Evolutionary conservation across 2,113 vertebrate species (phyloP).

Genomic region (Cyphomyrus plagiostoma): DNA sequence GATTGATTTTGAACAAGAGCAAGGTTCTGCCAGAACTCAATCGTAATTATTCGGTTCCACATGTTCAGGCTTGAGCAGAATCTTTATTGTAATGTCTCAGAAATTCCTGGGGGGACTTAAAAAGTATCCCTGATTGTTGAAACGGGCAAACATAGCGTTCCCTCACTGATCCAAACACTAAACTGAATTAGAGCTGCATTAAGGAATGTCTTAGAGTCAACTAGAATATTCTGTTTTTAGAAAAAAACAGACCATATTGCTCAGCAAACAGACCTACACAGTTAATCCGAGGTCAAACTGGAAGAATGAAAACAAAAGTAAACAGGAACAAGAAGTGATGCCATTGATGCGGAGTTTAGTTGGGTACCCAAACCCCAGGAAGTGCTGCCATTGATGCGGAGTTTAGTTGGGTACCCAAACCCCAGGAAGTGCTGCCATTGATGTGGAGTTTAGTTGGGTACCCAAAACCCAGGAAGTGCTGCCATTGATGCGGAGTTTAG

Average conservation of each 20-base stretch:
- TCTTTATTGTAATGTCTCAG: slow-evolving; percentile 42
- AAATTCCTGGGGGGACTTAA: slow-evolving; percentile 9
- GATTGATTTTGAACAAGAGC: slow-evolving; percentile 36
- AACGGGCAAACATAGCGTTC: background rate
- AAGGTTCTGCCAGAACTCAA: slow-evolving; percentile 28
- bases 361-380: too few species aligned
- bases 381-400: background rate
- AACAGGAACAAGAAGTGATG: slow-evolving; percentile 7
- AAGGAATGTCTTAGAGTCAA: slow-evolving; percentile 8
- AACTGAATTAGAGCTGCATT: slow-evolving; percentile 15
- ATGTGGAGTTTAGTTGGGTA: background rate
- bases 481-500: too few species aligned
- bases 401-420: background rate
- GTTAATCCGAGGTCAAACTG: background rate
- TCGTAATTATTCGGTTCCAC: slow-evolving; percentile 30
- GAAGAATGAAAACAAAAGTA: background rate
- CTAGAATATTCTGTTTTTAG: background rate
- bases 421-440: background rate
- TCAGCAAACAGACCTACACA: background rate
- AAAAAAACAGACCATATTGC: background rate
- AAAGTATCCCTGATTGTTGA: slow-evolving; percentile 17
- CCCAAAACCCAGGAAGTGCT: background rate
- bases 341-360: background rate
- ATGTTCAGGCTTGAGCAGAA: slow-evolving; percentile 48
- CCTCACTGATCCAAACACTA: background rate